Evolutionary conservation across 2,797 vertebrate genomes (phyloP), one percentile per base, ranked within the genome.

Genomic region (Falco novaeseelandiae): DNA sequence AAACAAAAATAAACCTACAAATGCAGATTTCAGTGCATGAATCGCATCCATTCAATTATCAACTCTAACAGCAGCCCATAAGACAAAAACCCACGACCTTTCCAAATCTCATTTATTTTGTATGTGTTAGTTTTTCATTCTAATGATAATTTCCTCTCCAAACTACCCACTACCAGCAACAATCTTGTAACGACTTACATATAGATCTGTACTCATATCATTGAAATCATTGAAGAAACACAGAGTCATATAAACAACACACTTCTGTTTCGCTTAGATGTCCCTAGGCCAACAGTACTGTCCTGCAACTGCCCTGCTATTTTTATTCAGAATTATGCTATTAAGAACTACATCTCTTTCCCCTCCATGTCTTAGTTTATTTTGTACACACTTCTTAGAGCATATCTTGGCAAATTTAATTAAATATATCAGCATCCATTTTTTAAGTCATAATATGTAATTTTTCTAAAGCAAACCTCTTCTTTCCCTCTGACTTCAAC

Each of bases 41-140:
- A 48, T 62, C 3, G 4, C n/a, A 67, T 22, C 22, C 49, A 36
- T 16, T 71, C 12, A 29, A 46, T 71, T 84, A 42, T 82, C 55
- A 91, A 55, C 5, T 66, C 2, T 0, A 70, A 65, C 7, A 52
- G 66, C 34, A 70, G 30, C 17, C 42, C 26, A 49, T 3, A 36
- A 69, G 30, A 67, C 6, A 78, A 81, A 90, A 48, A 2, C 0
- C 0, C 9, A 34, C 0, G 0, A 44, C 12, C n/a, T 57, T 89
- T 30, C 40, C 55, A 42, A 42, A 46, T n/a, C 15, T 69, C 4
- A 83, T 55, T 59, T 72, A 59, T 8, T 87, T 3, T 14, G n/a
- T 20, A 9, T 57, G 80, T 63, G 22, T 27, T 34, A 38, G 9
- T 19, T 81, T 77, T 77, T 19, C 30, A 84, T 52, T 74, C 22